A percentile compares a stretch with the other conserved stretches of the same genome.
Conservation (phyloP, 1,140 invertebrate genomes). For the Drosophila tropicalis region DNA sequence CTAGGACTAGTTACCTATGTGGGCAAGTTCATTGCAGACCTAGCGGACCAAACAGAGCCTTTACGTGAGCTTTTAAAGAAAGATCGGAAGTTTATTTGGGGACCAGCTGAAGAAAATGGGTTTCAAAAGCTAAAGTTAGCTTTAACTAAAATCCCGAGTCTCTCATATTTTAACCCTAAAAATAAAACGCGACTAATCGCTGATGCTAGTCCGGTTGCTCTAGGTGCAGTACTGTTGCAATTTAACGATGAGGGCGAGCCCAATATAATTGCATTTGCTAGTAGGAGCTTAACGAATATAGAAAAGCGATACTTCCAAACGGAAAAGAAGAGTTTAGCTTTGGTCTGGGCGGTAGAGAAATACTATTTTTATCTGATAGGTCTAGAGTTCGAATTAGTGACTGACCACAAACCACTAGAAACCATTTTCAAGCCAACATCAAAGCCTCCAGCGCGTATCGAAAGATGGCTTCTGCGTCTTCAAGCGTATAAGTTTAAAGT, state of each 20-base stretch:
- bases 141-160: not conserved
- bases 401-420: too few species aligned
- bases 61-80: not conserved
- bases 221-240: not conserved
- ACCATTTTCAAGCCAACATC: too few species aligned
- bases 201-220: not conserved
- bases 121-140: not conserved
- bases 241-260: not conserved
- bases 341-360: too few species aligned
- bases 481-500: too few species aligned
- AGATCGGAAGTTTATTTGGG: not conserved
- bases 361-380: too few species aligned
- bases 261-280: not conserved
- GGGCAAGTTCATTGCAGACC: not conserved
- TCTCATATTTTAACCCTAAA: not conserved
- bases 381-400: too few species aligned
- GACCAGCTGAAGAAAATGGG: not conserved
- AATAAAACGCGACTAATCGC: not conserved
- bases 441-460: too few species aligned
- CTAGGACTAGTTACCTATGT: not conserved
- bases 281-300: too few species aligned
- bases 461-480: too few species aligned
- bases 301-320: too few species aligned
- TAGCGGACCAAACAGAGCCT: not conserved
- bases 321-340: too few species aligned